Percentiles rank a stretch among this genome's conserved stretches.
Evolutionary conservation across 1,140 invertebrate species (phyloP).

Genomic region (Drosophila willistoni): DNA sequence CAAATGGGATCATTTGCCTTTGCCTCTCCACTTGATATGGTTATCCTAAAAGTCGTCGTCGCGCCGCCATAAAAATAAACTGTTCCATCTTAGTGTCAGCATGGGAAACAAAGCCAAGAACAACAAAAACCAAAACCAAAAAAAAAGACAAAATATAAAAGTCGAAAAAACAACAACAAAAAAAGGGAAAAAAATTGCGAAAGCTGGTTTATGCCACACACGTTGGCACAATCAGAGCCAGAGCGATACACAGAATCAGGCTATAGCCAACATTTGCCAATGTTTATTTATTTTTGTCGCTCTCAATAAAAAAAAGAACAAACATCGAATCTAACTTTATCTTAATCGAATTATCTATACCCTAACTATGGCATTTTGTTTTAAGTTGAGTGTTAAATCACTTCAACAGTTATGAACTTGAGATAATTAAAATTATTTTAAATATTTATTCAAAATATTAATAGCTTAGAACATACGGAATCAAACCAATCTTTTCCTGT

Average conservation of each 20-base stretch:
- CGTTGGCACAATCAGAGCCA: conserved; percentile 8
- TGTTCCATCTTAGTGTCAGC: conserved; percentile 10
- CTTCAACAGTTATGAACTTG: too few relatives aligned
- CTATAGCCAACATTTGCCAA: conserved; percentile 11
- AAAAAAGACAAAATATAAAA: not conserved
- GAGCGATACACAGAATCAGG: conserved; percentile 2
- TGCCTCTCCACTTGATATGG: conserved; percentile 9
- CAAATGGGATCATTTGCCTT: conserved; percentile 13
- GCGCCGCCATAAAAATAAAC: conserved; percentile 12
- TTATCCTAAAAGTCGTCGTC: conserved; percentile 8
- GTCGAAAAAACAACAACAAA: not conserved
- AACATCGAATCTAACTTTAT: not conserved
- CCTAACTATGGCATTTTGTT: not conserved
- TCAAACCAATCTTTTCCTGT: too few relatives aligned
- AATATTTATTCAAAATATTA: too few relatives aligned
- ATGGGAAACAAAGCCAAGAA: conserved; percentile 12
- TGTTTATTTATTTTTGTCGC: conserved; percentile 9
- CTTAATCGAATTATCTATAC: not conserved
- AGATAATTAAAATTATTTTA: too few relatives aligned
- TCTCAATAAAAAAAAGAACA: conserved; percentile 8
- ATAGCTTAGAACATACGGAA: too few relatives aligned
- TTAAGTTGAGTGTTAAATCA: too few relatives aligned
- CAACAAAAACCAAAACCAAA: not conserved
- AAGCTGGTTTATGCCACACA: conserved; percentile 11
- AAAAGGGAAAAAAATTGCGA: not conserved